Conservation (phyloP, 2,113 vertebrate genomes). For the Synodontis membranacea region DNA sequence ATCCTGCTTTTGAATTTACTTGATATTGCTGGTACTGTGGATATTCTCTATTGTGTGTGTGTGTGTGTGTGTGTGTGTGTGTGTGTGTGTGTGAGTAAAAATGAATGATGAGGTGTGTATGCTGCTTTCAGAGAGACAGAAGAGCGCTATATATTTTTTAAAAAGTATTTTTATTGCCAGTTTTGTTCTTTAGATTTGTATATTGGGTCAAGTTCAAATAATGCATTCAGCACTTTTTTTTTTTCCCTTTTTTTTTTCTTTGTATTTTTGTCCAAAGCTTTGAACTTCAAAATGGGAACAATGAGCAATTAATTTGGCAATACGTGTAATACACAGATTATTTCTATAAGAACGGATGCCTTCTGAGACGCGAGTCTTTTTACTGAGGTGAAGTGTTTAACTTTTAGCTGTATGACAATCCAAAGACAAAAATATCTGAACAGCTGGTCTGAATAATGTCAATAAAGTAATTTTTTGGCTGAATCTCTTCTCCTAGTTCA, state of each 20-base stretch:
- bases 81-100: conserved; percentile 29
- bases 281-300: neutral
- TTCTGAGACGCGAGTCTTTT: conserved; percentile 19
- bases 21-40: conserved; percentile 12
- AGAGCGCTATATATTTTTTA: conserved; percentile 58
- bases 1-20: conserved; percentile 1
- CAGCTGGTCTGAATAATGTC: conserved; percentile 56
- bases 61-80: neutral
- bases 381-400: conserved; percentile 32
- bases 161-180: conserved; percentile 39
- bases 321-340: conserved; percentile 32
- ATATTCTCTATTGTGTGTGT: neutral
- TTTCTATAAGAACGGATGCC: conserved; percentile 53
- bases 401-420: conserved; percentile 24
- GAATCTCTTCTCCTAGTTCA: neutral
- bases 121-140: conserved; percentile 36
- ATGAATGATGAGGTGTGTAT: conserved; percentile 12
- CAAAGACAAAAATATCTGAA: conserved; percentile 52
- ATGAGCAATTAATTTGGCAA: conserved; percentile 4
- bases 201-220: neutral
- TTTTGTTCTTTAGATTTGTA: conserved; percentile 16
- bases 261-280: neutral
- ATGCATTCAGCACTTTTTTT: conserved; percentile 11
- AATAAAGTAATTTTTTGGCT: conserved; percentile 56
- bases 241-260: neutral